phyloP scores from a whole-genome alignment of 2,888 invertebrate species.

The Synanthedon andrenaeformis region DNA sequence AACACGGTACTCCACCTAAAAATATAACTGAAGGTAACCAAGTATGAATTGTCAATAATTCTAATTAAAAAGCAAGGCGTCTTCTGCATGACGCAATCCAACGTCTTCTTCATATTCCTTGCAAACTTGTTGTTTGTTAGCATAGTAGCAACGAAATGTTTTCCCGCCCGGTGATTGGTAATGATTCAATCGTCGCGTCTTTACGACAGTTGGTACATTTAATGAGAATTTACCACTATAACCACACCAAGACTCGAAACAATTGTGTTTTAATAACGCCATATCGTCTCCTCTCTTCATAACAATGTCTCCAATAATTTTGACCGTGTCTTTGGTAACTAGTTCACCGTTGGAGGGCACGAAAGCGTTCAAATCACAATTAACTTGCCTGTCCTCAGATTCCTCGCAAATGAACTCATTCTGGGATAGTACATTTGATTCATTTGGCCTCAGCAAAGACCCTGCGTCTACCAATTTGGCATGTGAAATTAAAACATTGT shows the following conservation, averaged over 20 bases:
- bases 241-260: constrained; percentile 43
- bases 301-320: constrained; percentile 29
- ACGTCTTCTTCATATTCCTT: constrained; percentile 12
- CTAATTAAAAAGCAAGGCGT: too few species aligned
- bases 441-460: constrained; percentile 37
- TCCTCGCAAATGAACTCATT: constrained; percentile 57
- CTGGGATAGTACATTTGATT: constrained; percentile 38
- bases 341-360: constrained; percentile 34
- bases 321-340: constrained; percentile 24
- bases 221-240: constrained; percentile 26
- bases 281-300: constrained; percentile 32
- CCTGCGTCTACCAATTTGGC: constrained; percentile 40
- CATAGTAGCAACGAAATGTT: constrained; percentile 45
- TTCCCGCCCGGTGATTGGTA: constrained; percentile 23
- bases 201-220: constrained; percentile 5
- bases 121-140: constrained; percentile 49
- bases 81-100: too few species aligned
- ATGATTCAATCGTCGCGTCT: constrained; percentile 14
- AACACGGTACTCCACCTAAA: too few species aligned
- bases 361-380: constrained; percentile 42
- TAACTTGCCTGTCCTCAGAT: constrained; percentile 20
- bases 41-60: too few species aligned
- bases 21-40: too few species aligned
- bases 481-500: constrained; percentile 24
- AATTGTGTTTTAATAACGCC: constrained; percentile 28